Conservation (phyloP, 1,140 invertebrate genomes). For the Anastatus disparis region DNA sequence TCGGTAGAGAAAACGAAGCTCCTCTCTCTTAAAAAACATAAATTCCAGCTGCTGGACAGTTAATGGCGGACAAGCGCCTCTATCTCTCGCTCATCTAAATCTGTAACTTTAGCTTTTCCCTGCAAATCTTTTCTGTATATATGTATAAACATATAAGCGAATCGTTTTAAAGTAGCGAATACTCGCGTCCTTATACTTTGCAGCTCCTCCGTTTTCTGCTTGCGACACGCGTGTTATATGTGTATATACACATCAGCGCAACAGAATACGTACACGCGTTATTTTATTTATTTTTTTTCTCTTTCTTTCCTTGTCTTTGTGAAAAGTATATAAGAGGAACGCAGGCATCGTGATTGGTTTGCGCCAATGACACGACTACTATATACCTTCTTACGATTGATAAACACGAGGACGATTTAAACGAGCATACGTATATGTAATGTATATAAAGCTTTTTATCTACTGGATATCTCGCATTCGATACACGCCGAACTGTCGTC, state of each 20-base stretch:
- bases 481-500: not conserved
- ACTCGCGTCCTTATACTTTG: conserved; percentile 24
- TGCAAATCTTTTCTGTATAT: too few relatives aligned
- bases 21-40: conserved; percentile 19
- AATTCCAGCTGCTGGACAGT: conserved; percentile 9
- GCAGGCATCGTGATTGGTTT: not conserved
- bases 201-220: conserved; percentile 13
- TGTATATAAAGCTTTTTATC: too few relatives aligned
- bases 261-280: too few relatives aligned
- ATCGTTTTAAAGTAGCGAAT: too few relatives aligned
- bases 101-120: conserved; percentile 23
- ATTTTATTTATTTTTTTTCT: too few relatives aligned
- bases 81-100: conserved; percentile 28
- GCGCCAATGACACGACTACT: too few relatives aligned
- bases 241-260: not conserved
- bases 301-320: too few relatives aligned
- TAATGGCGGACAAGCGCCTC: conserved; percentile 24
- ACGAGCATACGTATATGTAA: too few relatives aligned
- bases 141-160: too few relatives aligned
- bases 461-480: not conserved
- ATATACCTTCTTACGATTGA: not conserved
- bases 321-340: not conserved
- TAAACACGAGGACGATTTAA: not conserved
- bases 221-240: conserved; percentile 6
- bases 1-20: not conserved